A percentile compares a stretch with the other conserved stretches of the same genome.
phyloP scores from a whole-genome alignment of 2,797 vertebrate genomes.

The Cheirogaleus major region DNA sequence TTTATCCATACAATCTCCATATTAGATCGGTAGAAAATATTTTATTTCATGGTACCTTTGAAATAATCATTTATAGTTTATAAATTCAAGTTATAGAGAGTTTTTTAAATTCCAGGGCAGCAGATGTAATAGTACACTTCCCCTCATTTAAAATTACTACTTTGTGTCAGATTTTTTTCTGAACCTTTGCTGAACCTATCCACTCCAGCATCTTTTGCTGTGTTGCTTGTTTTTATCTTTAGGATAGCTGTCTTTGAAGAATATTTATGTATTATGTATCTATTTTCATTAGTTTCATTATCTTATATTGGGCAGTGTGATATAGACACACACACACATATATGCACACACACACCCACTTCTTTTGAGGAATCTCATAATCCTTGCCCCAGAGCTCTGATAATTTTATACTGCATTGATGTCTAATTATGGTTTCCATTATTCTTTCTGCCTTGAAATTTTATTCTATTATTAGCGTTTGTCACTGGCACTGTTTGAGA shows the following conservation, averaged over 20 bases:
- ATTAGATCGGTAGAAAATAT: background rate
- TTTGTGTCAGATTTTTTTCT: background rate
- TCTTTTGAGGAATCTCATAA: background rate
- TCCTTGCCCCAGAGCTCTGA: background rate
- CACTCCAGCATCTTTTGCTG: background rate
- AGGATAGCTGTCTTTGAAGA: background rate
- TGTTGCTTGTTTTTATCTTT: background rate
- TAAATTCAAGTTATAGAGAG: background rate
- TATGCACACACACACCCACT: background rate
- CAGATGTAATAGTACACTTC: background rate
- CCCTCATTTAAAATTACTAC: background rate
- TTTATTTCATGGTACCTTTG: background rate
- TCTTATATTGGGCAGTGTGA: background rate
- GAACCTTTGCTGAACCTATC: background rate
- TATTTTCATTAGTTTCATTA: background rate
- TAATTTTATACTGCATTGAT: constrained; percentile 30
- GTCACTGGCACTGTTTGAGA: background rate
- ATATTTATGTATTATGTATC: background rate
- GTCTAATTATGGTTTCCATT: constrained; percentile 33
- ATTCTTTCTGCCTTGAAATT: constrained; percentile 28
- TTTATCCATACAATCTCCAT: background rate
- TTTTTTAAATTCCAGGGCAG: background rate
- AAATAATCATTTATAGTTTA: background rate
- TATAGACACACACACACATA: rapidly evolving
- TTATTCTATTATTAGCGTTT: constrained; percentile 38